These are phyloP conservation scores for Hoplostethus atlanticus DNA, from an alignment of 2,797 vertebrate species.

Conservation along the genomic window DNA sequence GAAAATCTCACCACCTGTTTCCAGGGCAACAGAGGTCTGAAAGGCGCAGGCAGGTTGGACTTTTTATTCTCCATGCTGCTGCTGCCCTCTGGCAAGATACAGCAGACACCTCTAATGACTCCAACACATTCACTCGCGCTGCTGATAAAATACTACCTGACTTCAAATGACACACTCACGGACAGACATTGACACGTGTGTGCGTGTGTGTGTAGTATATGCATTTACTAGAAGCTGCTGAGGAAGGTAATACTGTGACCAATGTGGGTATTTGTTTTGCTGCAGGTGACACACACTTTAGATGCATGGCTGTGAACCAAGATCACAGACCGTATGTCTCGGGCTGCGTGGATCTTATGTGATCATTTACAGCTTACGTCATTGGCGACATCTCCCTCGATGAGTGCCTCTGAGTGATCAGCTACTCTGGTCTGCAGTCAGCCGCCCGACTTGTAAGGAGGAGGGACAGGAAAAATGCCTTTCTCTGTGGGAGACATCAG, in stretches of 20 bases:
- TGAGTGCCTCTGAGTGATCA: conserved; percentile 46
- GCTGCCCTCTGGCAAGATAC: conserved; percentile 79
- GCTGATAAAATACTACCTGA: conserved; percentile 29
- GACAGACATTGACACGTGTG: not conserved
- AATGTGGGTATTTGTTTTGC: conserved; percentile 11
- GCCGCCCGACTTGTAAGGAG: conserved; percentile 42
- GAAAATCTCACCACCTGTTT: conserved; percentile 88
- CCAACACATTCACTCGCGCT: conserved; percentile 39
- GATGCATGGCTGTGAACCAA: not conserved
- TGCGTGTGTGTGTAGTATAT: conserved; percentile 12
- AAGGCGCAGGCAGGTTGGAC: conserved; percentile 81
- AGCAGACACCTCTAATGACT: conserved; percentile 74
- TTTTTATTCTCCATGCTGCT: conserved; percentile 72
- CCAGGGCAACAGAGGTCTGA: conserved; percentile 88
- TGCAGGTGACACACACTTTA: too few relatives aligned
- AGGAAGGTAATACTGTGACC: not conserved
- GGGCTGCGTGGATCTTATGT: conserved; percentile 27
- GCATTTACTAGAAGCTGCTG: not conserved
- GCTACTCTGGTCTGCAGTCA: conserved; percentile 69
- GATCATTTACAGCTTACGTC: conserved; percentile 59
- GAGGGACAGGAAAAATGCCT: conserved; percentile 73
- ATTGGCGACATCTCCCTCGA: conserved; percentile 29
- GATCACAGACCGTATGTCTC: conserved; percentile 26
- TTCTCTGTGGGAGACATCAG: conserved; percentile 80
- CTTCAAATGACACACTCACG: conserved; percentile 32